Conservation (phyloP, 2,113 vertebrate genomes). For the Nerophis ophidion region DNA sequence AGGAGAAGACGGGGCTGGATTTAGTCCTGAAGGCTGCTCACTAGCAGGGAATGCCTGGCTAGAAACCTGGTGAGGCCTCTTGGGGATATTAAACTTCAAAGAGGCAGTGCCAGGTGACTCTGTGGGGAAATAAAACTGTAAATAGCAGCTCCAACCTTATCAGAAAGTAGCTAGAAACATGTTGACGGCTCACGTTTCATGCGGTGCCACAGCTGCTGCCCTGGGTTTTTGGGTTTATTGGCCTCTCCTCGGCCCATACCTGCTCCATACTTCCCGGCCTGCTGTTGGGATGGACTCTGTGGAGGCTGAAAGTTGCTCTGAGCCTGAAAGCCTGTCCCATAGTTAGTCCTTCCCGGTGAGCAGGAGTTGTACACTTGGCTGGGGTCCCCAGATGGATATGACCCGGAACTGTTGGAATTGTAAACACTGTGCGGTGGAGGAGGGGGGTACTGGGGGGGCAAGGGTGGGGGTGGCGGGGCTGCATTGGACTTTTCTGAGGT, state of each 20-base stretch:
- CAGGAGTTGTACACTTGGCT: slow-evolving; percentile 68
- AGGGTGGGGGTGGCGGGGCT: slow-evolving; percentile 60
- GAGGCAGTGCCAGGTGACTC: slow-evolving; percentile 80
- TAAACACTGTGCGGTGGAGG: slow-evolving; percentile 63
- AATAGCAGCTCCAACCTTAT: too few relatives aligned
- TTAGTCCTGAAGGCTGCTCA: slow-evolving; percentile 59
- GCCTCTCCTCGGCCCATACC: slow-evolving; percentile 56
- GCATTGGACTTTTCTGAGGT: slow-evolving; percentile 67
- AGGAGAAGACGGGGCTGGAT: slow-evolving; percentile 45
- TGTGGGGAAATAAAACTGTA: slow-evolving; percentile 34
- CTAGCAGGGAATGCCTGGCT: slow-evolving; percentile 70
- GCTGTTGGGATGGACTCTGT: slow-evolving; percentile 52
- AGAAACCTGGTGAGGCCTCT: slow-evolving; percentile 75
- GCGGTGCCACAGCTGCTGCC: slow-evolving; percentile 84
- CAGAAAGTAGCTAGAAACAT: neutral
- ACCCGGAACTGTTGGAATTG: slow-evolving; percentile 52
- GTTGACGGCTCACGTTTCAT: slow-evolving; percentile 69
- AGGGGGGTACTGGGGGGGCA: slow-evolving; percentile 69
- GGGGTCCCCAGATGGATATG: slow-evolving; percentile 60
- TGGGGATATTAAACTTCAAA: slow-evolving; percentile 87
- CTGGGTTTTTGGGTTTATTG: slow-evolving; percentile 64
- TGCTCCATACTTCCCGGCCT: slow-evolving; percentile 49
- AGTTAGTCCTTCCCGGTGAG: slow-evolving; percentile 59
- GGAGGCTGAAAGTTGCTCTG: slow-evolving; percentile 57
- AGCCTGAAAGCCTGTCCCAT: slow-evolving; percentile 53